Conservation (phyloP, 1,140 invertebrate species). For the Orussus abietinus region DNA sequence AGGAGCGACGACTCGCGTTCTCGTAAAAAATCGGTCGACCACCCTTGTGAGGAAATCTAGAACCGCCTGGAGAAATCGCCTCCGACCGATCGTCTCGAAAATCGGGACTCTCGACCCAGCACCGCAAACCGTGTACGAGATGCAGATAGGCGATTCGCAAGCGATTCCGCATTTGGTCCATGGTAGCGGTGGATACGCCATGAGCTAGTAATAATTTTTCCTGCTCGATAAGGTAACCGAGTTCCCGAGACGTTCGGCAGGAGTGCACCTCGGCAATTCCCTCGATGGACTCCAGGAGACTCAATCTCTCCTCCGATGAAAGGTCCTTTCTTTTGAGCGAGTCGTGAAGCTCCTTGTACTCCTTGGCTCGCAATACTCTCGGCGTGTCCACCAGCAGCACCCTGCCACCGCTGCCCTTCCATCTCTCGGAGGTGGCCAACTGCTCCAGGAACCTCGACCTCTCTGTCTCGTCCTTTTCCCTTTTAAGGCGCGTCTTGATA, state of each 20-base stretch:
- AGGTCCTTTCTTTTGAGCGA: too few species aligned
- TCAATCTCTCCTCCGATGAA: too few species aligned
- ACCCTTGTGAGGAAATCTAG: too few species aligned
- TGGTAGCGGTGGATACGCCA: conserved; percentile 48
- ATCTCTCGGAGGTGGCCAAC: conserved; percentile 59
- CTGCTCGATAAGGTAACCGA: conserved; percentile 60
- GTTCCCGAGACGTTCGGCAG: conserved; percentile 54
- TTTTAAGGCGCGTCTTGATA: conserved; percentile 54
- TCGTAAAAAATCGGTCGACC: too few species aligned
- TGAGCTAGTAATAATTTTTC: conserved; percentile 58
- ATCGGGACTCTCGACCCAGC: too few species aligned
- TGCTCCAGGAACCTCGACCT: conserved; percentile 60
- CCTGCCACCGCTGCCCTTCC: conserved; percentile 56
- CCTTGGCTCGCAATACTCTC: conserved; percentile 59
- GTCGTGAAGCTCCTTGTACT: conserved; percentile 59
- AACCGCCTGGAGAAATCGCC: too few species aligned
- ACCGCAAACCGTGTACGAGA: too few species aligned
- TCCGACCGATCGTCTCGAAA: too few species aligned
- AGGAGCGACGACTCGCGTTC: too few species aligned
- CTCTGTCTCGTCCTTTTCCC: conserved; percentile 53
- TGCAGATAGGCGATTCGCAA: conserved; percentile 31
- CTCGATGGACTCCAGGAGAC: too few species aligned
- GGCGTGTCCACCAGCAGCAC: conserved; percentile 60
- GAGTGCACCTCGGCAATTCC: conserved; percentile 49
- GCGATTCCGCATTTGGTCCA: conserved; percentile 59